Conservation (phyloP, 2,888 invertebrate species). For the Aproaerema taeniolella region DNA sequence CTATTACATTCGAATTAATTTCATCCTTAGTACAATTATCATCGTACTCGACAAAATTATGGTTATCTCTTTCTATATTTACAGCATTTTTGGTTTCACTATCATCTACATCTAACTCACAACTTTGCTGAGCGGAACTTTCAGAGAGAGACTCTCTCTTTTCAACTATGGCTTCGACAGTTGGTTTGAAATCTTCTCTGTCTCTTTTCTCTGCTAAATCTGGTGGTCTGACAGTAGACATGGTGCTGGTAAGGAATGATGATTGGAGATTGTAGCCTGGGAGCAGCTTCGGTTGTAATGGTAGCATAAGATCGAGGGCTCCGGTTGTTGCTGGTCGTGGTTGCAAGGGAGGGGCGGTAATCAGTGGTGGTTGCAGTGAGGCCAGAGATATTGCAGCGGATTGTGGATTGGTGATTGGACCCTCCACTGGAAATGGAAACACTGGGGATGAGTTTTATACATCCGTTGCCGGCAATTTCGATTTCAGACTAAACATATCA, state of each 20-base stretch:
- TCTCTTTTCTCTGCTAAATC: conserved; percentile 39
- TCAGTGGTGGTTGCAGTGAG: conserved; percentile 69
- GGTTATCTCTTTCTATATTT: conserved; percentile 39
- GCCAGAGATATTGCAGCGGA: conserved; percentile 69
- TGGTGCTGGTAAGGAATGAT: conserved; percentile 67
- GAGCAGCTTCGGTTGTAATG: conserved; percentile 83
- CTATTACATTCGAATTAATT: conserved; percentile 64
- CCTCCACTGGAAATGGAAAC: conserved; percentile 75
- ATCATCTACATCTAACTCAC: conserved; percentile 40
- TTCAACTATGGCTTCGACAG: conserved; percentile 54
- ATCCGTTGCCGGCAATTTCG: too few species aligned
- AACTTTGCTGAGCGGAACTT: conserved; percentile 32
- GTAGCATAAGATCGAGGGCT: conserved; percentile 82
- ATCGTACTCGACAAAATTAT: conserved; percentile 31
- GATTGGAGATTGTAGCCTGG: conserved; percentile 74
- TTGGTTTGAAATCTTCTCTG: conserved; percentile 48
- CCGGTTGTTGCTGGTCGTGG: conserved; percentile 84
- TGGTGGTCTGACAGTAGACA: conserved; percentile 69
- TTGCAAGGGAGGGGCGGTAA: conserved; percentile 79
- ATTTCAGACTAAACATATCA: conserved; percentile 1
- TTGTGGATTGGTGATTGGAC: conserved; percentile 67
- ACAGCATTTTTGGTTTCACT: conserved; percentile 38
- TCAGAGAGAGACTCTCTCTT: conserved; percentile 43
- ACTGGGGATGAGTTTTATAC: background rate
- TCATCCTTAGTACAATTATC: conserved; percentile 47